Percentiles rank a stretch among this genome's conserved stretches.
Evolutionary conservation across 2,113 vertebrate genomes (phyloP).

Genomic region (Chitala chitala): DNA sequence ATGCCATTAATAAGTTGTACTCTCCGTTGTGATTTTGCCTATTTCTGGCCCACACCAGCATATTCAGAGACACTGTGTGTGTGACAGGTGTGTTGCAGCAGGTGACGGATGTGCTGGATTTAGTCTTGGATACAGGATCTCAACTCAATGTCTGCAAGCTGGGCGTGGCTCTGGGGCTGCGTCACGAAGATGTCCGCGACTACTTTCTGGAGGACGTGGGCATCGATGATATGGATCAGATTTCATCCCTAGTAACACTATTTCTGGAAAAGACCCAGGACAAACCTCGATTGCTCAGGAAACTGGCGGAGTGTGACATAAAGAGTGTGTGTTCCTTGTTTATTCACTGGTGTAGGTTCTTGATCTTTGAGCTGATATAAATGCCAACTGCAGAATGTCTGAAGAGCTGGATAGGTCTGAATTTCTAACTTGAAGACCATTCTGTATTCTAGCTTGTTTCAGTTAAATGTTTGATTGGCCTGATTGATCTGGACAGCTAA

Average conservation of each 20-base stretch:
- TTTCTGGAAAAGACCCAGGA: slow-evolving; percentile 47
- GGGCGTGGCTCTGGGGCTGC: slow-evolving; percentile 42
- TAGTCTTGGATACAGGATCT: slow-evolving; percentile 23
- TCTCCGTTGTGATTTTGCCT: too few relatives aligned
- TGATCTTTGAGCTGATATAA: too few relatives aligned
- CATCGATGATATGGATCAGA: slow-evolving; percentile 37
- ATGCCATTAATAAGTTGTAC: too few relatives aligned
- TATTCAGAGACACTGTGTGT: background rate
- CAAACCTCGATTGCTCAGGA: slow-evolving; percentile 28
- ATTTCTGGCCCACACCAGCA: too few relatives aligned
- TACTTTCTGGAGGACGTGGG: slow-evolving; percentile 40
- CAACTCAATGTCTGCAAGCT: slow-evolving; percentile 45
- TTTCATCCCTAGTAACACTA: slow-evolving; percentile 39
- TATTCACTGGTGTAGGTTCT: background rate
- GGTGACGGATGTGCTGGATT: slow-evolving; percentile 25
- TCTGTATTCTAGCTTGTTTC: too few relatives aligned
- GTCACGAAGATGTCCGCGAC: slow-evolving; percentile 34
- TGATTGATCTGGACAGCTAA: too few relatives aligned
- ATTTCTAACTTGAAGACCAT: too few relatives aligned
- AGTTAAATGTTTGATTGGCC: too few relatives aligned
- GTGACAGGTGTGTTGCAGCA: slow-evolving; percentile 34
- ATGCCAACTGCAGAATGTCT: too few relatives aligned
- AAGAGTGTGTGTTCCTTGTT: slow-evolving; percentile 32
- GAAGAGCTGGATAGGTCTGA: too few relatives aligned
- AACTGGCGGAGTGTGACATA: slow-evolving; percentile 30